Evolutionary conservation across 2,888 invertebrate genomes (phyloP), one percentile per base, ranked within the genome.

Genomic region (Xestia rhomboidea): DNA sequence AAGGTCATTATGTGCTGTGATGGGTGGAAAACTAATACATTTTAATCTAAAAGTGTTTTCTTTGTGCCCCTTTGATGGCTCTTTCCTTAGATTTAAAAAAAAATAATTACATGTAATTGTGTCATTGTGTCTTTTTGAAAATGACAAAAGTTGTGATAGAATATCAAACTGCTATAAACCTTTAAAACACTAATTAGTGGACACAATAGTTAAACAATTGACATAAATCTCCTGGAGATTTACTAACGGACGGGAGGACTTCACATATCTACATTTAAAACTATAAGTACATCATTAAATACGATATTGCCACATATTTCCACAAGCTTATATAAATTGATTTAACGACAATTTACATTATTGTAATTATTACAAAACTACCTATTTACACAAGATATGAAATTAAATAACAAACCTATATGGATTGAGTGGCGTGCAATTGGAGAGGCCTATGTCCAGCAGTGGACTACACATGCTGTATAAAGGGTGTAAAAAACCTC

Each of bases 21-120:
- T 70, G 44, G 44, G 15, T 79, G 27, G n/a, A 27, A 67, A 62
- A 79, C 62, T 54, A 49, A 79, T 80, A 57, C 34, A 79, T 84
- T 68, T 68, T 79, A 62, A 71, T 67, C 46, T n/a, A 3, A 1
- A 79, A 57, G 41, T n/a, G 41, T 34, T 54, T 54, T 27, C 21
- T 62, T n/a, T n/a, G 15, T 30, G 46, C 3, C 7, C 5, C 18
- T 54, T 34, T 67, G 24, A 70, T 54, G 21, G 5, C 13, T 66
- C 7, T 54, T 41, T 6, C 8, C 5, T 6, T 44, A 34, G 1
- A 67, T n/a, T 38, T 63, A 21, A 60, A 41, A 2, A 30, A 21
- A 34, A 3, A 34, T 34, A 34, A 34, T 34, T 34, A 34, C 7
- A 38, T 46, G 7, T 34, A 13, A 21, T 60, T 30, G 18, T 21